phyloP scores from a whole-genome alignment of 92 coral and sea anemone genomes.

The Epizoanthus scotinus region DNA sequence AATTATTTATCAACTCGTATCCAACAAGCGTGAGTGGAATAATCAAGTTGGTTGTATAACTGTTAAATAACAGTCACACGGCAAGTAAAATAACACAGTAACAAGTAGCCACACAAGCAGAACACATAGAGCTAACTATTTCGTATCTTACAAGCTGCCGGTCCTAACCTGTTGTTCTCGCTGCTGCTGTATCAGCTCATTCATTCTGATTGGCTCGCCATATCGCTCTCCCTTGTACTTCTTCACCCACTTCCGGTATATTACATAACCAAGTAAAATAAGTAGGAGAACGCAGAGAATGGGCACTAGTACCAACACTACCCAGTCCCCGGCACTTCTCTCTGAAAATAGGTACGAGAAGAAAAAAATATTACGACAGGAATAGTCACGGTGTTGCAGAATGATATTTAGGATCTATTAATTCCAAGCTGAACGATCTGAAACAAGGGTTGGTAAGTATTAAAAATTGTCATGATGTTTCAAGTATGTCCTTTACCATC shows the following conservation, averaged over 20 bases:
- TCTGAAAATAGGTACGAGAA: constrained; percentile 26
- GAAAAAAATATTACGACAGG: not conserved
- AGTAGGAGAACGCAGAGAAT: constrained; percentile 53
- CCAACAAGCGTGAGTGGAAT: too few relatives aligned
- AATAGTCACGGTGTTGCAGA: too few relatives aligned
- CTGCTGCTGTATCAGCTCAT: constrained; percentile 16
- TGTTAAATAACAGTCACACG: too few relatives aligned
- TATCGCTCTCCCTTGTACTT: constrained; percentile 14
- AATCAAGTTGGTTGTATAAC: too few relatives aligned
- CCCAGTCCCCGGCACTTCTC: constrained; percentile 50
- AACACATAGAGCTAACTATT: not conserved
- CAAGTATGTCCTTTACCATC: too few relatives aligned
- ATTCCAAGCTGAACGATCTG: too few relatives aligned
- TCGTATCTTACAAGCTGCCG: not conserved
- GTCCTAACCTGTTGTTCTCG: constrained; percentile 26
- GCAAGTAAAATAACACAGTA: too few relatives aligned
- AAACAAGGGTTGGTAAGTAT: too few relatives aligned
- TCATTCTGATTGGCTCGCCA: constrained; percentile 24
- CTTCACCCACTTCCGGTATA: constrained; percentile 59
- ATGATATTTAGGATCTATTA: too few relatives aligned
- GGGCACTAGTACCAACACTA: constrained; percentile 64
- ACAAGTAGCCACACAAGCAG: too few relatives aligned
- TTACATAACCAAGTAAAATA: constrained; percentile 44
- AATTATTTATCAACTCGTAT: too few relatives aligned
- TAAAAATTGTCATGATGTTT: too few relatives aligned